These are phyloP conservation scores for Orcinus orca DNA, from an alignment of 2,113 vertebrate species.

Conservation along the genomic window DNA sequence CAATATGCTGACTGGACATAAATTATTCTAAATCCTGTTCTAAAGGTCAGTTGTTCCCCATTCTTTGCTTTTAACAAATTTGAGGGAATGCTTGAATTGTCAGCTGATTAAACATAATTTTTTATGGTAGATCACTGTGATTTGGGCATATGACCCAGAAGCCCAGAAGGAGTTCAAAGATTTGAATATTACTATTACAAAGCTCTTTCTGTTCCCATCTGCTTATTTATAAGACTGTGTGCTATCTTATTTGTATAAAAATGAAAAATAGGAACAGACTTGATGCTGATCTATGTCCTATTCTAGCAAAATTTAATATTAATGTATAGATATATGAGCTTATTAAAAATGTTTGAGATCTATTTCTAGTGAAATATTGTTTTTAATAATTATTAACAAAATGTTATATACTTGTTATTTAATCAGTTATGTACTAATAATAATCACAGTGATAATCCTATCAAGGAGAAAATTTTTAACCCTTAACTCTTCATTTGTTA, in stretches of 20 bases:
- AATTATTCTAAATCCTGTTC: background rate
- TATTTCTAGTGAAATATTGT: background rate
- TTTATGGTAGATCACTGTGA: background rate
- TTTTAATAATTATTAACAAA: background rate
- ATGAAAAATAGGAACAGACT: background rate
- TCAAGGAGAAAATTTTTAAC: background rate
- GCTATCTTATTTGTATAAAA: background rate
- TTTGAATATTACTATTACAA: background rate
- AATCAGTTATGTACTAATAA: background rate
- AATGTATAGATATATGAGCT: background rate
- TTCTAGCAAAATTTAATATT: background rate
- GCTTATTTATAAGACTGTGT: background rate
- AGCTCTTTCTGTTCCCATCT: background rate
- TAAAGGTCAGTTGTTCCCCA: background rate
- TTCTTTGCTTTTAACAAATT: slow-evolving; percentile 6
- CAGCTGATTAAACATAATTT: background rate
- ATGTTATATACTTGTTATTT: background rate
- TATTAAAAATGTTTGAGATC: background rate
- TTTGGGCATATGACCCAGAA: background rate
- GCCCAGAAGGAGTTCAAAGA: background rate
- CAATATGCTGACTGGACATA: background rate
- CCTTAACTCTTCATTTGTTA: background rate
- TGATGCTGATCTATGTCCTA: background rate
- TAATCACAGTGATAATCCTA: background rate
- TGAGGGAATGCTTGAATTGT: background rate